A percentile compares a stretch with the other conserved stretches of the same genome.
These are phyloP conservation scores for Hypotaenidia philippensis DNA, from an alignment of 2,797 vertebrate genomes.

Conservation along the genomic window DNA sequence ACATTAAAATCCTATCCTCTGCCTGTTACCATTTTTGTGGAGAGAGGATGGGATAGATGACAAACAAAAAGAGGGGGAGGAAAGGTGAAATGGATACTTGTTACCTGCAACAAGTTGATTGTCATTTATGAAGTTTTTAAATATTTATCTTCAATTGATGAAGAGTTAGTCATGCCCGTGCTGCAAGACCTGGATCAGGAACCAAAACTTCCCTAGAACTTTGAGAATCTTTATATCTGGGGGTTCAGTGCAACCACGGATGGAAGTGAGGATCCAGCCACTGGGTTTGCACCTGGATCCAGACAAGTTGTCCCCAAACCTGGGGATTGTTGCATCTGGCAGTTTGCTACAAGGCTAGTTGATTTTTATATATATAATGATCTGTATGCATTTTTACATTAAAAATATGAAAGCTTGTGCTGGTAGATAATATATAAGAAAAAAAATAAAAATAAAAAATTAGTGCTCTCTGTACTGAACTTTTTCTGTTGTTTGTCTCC, in stretches of 20 bases:
- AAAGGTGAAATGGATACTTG: conserved; percentile 35
- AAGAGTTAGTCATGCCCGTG: conserved; percentile 55
- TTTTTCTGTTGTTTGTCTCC: not conserved
- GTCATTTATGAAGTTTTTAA: conserved; percentile 44
- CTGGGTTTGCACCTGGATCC: conserved; percentile 51
- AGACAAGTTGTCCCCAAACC: conserved; percentile 42
- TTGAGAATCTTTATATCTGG: not conserved
- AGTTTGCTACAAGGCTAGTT: conserved; percentile 58
- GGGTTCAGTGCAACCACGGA: not conserved
- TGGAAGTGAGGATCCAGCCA: not conserved
- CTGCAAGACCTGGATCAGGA: conserved; percentile 67
- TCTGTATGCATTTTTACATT: conserved; percentile 73
- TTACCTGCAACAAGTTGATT: conserved; percentile 51
- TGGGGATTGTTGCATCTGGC: conserved; percentile 53
- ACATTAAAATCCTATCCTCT: not conserved
- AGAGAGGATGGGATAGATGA: not conserved
- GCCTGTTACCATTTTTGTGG: not conserved
- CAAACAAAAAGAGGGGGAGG: not conserved
- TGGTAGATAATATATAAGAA: conserved; percentile 70
- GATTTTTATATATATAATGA: conserved; percentile 72
- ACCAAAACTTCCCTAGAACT: conserved; percentile 29
- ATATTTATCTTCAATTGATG: conserved; percentile 72
- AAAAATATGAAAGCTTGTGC: conserved; percentile 66
- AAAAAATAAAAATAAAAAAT: conserved; percentile 15
- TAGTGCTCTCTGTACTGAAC: not conserved